Evolutionary conservation across 2,888 invertebrate species (phyloP), one percentile per base, ranked within the genome.

Genomic region (Hirtodrosophila confusa): DNA sequence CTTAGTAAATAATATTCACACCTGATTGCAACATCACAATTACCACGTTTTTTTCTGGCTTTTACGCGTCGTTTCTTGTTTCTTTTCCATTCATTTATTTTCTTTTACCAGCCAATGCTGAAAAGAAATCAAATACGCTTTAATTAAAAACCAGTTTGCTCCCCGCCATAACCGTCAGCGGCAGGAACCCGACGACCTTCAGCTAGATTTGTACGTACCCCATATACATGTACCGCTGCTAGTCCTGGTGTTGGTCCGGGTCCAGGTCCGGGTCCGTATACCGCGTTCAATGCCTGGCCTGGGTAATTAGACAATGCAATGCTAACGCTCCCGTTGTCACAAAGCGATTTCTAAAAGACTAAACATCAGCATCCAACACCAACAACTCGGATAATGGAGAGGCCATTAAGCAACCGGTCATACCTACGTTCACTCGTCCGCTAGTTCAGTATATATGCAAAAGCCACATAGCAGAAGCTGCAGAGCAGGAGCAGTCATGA

Each of bases 101-200:
- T 41, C 39, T 10, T 50, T 41, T 40, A 24, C 10, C 10, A 33
- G 27, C 27, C 60, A 65, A 47, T 35, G 39, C 41, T 53, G 33
- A 23, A 50, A 54, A 58, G 67, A 68, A 74, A 69, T 60, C 41
- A 70, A 76, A 78, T 47, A 55, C 57, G 53, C 62, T 75, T 76
- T 84, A 86, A 84, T 84, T 84, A 67, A 82, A 87, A 84, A 87
- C 83, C 83, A 72, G 88, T 84, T 84, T 73, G 58, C 44, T 39
- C 50, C 50, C 66, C 33, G 35, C 17, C 29, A 44, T 40, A 48
- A 45, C 10, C 37, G 2, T 33, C 23, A 24, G 10, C 2, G 41
- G 9, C 10, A 60, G 33, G 41, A 58, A 51, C 33, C 27, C 43
- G 37, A 44, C 69, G 62, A 63, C 62, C 55, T 70, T 75, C 69